Percentiles rank a stretch among this genome's conserved stretches.
Evolutionary conservation across 2,797 vertebrate genomes (phyloP).

Genomic region (Odontamblyopus lacepedii): DNA sequence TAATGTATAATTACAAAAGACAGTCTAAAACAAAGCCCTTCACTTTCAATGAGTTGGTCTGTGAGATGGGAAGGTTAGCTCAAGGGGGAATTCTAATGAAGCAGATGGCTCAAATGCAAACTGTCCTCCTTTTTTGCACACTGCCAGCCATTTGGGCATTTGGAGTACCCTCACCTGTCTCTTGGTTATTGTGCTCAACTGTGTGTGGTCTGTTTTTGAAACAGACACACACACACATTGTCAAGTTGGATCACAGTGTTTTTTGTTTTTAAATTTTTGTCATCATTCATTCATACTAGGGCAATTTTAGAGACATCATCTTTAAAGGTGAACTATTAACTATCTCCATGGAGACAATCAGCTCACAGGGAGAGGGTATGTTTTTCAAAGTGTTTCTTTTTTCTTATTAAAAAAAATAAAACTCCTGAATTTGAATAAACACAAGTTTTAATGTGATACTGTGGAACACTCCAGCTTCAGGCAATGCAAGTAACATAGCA

Average conservation of each 20-base stretch:
- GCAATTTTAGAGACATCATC: background rate
- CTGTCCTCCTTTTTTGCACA: slow-evolving; percentile 70
- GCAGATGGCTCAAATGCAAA: slow-evolving; percentile 76
- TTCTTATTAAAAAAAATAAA: too few species aligned
- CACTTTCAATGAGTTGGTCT: slow-evolving; percentile 74
- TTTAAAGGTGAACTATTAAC: background rate
- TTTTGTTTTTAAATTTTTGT: background rate
- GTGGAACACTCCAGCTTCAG: background rate
- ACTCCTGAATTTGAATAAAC: background rate
- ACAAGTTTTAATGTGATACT: background rate
- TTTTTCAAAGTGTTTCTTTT: too few species aligned
- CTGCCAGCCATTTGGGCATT: slow-evolving; percentile 69
- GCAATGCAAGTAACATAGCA: background rate
- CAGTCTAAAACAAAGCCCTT: slow-evolving; percentile 81
- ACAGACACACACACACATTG: slow-evolving; percentile 1
- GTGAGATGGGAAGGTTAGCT: slow-evolving; percentile 78
- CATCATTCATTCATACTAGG: background rate
- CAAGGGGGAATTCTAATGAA: slow-evolving; percentile 85
- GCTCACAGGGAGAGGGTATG: background rate
- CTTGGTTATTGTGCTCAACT: slow-evolving; percentile 41
- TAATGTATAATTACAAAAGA: slow-evolving; percentile 80
- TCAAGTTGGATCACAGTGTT: background rate
- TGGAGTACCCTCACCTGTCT: slow-evolving; percentile 68
- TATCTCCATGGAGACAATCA: background rate
- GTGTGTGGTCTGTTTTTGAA: slow-evolving; percentile 7